phyloP scores from a whole-genome alignment of 2,888 invertebrate genomes.

The Odontocolon sp. region DNA sequence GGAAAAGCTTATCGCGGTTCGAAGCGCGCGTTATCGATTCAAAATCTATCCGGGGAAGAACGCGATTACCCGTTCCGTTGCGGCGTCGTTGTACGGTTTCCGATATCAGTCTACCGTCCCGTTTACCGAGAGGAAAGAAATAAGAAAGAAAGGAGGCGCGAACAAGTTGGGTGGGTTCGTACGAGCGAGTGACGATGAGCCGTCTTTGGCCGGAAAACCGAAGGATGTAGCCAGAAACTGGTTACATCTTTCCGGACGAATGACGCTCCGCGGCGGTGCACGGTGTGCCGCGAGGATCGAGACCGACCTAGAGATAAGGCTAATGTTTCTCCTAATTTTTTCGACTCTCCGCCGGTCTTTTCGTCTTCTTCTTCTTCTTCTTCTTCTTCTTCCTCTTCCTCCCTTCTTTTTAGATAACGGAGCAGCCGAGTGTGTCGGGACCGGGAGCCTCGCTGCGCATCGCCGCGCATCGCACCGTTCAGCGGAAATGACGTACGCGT shows the following conservation, averaged over 20 bases:
- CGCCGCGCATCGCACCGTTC: slow-evolving; percentile 48
- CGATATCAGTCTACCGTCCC: too few relatives aligned
- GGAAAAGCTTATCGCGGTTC: too few relatives aligned
- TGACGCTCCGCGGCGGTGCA: slow-evolving; percentile 35
- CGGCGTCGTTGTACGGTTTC: too few relatives aligned
- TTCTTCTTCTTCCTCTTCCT: slow-evolving; percentile 31
- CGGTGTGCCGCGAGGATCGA: slow-evolving; percentile 9
- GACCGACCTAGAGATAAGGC: slow-evolving; percentile 63
- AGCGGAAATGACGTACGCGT: slow-evolving; percentile 47
- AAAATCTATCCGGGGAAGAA: too few relatives aligned
- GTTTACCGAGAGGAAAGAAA: too few relatives aligned
- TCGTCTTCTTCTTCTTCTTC: slow-evolving; percentile 19
- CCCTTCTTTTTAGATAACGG: slow-evolving; percentile 71
- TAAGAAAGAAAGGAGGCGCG: too few relatives aligned
- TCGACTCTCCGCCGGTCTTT: slow-evolving; percentile 53
- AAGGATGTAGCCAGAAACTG: slow-evolving; percentile 17
- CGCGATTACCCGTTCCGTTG: too few relatives aligned
- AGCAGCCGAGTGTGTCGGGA: slow-evolving; percentile 1
- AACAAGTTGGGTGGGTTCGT: too few relatives aligned
- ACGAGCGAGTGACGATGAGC: too few relatives aligned
- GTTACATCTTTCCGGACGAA: slow-evolving; percentile 57
- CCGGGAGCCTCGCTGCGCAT: not conserved
- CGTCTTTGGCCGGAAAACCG: too few relatives aligned
- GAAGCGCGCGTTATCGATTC: too few relatives aligned
- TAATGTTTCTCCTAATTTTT: slow-evolving; percentile 76